Base-by-base conservation (phyloP, 2,113 vertebrate species). In the Pteropus alecto region DNA sequence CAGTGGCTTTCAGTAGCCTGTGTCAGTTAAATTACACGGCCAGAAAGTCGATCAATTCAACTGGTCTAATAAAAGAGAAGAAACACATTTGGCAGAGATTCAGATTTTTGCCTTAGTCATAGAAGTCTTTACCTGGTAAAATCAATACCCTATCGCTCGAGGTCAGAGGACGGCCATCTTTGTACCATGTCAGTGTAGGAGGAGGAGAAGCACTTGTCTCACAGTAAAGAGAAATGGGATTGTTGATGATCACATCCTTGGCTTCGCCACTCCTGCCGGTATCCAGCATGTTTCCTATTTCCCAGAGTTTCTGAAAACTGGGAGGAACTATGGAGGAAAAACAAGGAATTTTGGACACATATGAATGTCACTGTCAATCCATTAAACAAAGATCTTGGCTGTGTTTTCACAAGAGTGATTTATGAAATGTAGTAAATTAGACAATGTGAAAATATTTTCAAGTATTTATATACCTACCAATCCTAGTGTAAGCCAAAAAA, bases 151-250 rank as follows among this genome's bases (percentile, higher is more conserved):
- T 99, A 83, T 99, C 99, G 85, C 96, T 99, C 3, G 99, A 99
- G 48, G 98, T 98, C 95, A 99, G 94, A 26, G 97, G 97, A 0
- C 87, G 98, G 18, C 99, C 99, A 60, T 99, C 99, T 97, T 99
- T 99, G 98, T 99, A 99, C 99, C 99, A 99, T 0, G 99, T 99
- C 56, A 99, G 99, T 1, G 99, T 98, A 0, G 99, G 99, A 41
- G 99, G 99, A 2, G 99, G 99, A 5, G 99, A 99, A 18, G 99
- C 99, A 0, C 99, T 99, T 88, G 99, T 99, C 97, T 99, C 99
- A 87, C 99, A 99, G 94, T 99, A 99, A 67, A 99, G 98, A 19
- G 99, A 99, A 60, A 99, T 95, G 21, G 99, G 99, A 77, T 99
- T 99, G 97, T 99, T 99, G 61, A 99, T 97, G 89, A 99, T 98